Percentiles rank a stretch among this genome's conserved stretches.
These are phyloP conservation scores for Ciconia maguari DNA, from an alignment of 2,113 vertebrate genomes.

Conservation along the genomic window DNA sequence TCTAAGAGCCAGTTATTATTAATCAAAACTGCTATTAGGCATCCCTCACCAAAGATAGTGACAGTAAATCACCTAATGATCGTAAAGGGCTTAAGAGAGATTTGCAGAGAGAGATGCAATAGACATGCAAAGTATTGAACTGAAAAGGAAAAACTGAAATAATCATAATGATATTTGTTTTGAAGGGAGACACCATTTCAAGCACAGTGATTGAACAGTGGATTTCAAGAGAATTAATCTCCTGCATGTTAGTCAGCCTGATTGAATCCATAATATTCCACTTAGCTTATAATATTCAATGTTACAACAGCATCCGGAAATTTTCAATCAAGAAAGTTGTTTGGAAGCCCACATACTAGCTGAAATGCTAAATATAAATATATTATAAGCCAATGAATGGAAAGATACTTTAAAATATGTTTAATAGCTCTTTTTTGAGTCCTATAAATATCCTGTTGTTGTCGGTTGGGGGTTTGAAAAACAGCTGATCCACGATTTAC, in stretches of 20 bases:
- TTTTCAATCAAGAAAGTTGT: conserved; percentile 16
- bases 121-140: neutral
- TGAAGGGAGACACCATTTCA: neutral
- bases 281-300: neutral
- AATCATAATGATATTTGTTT: neutral
- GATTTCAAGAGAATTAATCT: conserved; percentile 36
- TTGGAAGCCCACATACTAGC: neutral
- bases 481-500: neutral
- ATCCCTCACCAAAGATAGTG: neutral
- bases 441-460: neutral
- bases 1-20: neutral
- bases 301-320: neutral
- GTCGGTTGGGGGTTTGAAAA: neutral
- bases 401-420: conserved; percentile 8
- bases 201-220: neutral
- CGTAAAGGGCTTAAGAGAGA: neutral
- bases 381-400: neutral
- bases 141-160: neutral
- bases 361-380: conserved; percentile 33
- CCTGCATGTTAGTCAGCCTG: neutral
- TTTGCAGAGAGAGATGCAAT: neutral
- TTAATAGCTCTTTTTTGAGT: conserved; percentile 3
- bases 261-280: conserved; percentile 18
- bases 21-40: neutral
- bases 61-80: neutral